phyloP scores from a whole-genome alignment of 2,797 vertebrate genomes.

The Coccyzus lansbergi region DNA sequence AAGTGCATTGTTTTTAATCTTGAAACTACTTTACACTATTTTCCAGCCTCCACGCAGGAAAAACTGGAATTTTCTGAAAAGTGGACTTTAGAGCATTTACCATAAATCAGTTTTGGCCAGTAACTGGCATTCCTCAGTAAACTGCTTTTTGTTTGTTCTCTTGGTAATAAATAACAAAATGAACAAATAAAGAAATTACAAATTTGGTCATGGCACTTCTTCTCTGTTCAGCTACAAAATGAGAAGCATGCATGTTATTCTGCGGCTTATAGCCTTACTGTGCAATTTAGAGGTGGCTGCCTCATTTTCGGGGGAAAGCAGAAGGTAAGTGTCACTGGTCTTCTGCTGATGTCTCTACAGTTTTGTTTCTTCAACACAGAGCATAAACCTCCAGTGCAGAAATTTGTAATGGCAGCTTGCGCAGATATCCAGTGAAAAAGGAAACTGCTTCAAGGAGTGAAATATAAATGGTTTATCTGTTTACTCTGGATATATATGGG shows the following conservation, averaged over 20 bases:
- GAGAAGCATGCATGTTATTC: background rate
- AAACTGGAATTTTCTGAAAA: background rate
- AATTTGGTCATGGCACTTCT: background rate
- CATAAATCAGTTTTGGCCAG: background rate
- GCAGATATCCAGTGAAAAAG: background rate
- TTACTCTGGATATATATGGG: background rate
- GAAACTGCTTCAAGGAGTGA: background rate
- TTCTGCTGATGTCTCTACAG: background rate
- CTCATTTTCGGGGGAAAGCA: background rate
- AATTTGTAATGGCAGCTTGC: background rate
- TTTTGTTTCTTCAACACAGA: background rate
- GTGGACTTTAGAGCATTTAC: conserved; percentile 41
- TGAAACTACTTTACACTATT: background rate
- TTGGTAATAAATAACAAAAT: conserved; percentile 65
- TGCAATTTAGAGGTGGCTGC: conserved; percentile 1
- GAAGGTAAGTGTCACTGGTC: conserved; percentile 63
- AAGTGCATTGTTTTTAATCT: background rate
- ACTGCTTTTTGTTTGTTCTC: conserved; percentile 15
- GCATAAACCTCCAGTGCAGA: background rate
- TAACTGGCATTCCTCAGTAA: background rate
- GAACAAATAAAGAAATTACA: background rate
- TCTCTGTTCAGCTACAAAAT: background rate
- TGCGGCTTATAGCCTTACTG: conserved; percentile 4
- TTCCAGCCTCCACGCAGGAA: background rate
- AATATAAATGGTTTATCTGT: background rate